Base-by-base conservation (phyloP, 2,888 invertebrate genomes). In the Perdita meconis region DNA sequence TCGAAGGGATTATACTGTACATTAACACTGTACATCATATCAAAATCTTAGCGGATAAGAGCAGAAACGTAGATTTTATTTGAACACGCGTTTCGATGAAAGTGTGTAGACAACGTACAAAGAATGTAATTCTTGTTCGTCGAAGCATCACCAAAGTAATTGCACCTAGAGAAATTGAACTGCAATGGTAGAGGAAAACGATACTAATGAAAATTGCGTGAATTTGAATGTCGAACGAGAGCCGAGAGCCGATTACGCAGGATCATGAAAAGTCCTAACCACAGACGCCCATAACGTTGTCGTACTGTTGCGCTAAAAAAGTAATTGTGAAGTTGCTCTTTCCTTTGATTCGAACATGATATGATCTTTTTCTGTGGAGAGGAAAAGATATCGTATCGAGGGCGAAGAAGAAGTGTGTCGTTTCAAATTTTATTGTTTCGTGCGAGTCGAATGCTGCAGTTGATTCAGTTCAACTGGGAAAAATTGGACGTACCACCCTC, bases 11-110 rank as follows among this genome's bases (percentile, higher is more conserved):
- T 79, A 83, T 72, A 73, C 60, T 73, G n/a, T n/a, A n/a, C n/a
- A n/a, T n/a, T 71, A 61, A 60, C 64, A 79, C 78, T 56, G 59
- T 75, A 73, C 65, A 71, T 78, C 84, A 84, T 84, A 84, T 84
- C 84, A 84, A 84, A 84, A 78, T 84, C 38, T 63, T 82, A 82
- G 68, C 51, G 36, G 50, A 61, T 84, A 82, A 82, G 81, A 68
- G 78, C 72, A 59, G 66, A 75, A 67, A 70, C 59, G 56, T 74
- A 65, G 47, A 68, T 63, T n/a, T 67, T 66, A 79, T 79, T 78
- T 74, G 63, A 61, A 66, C 59, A 64, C 47, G 63, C 69, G 71
- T 64, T 51, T 66, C 63, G 59, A 40, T 16, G 26, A 42, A 69
- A 12, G 16, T 42, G 60, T 19, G 42, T 10, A 51, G 42, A 4